phyloP scores from a whole-genome alignment of 1,140 invertebrate species.

The Leguminivora glycinivorella region DNA sequence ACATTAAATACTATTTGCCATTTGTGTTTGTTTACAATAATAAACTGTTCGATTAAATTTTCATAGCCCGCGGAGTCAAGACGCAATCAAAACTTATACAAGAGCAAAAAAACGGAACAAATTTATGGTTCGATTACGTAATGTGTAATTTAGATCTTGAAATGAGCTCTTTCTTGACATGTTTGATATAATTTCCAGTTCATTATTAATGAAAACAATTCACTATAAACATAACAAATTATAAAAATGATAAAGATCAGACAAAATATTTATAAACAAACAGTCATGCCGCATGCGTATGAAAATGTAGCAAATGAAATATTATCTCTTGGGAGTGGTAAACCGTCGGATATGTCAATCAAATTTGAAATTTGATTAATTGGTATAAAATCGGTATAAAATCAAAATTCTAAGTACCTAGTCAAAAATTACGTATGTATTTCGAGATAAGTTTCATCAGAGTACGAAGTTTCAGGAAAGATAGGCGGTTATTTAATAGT shows the following conservation, averaged over 20 bases:
- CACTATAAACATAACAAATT: not conserved
- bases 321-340: too few species aligned
- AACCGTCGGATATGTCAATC: too few species aligned
- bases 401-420: too few species aligned
- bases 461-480: not conserved
- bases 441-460: not conserved
- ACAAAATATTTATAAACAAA: not conserved
- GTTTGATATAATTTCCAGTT: not conserved
- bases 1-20: constrained; percentile 8
- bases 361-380: too few species aligned
- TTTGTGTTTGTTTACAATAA: constrained; percentile 11
- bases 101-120: constrained; percentile 5
- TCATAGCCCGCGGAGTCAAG: not conserved
- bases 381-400: too few species aligned
- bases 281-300: not conserved
- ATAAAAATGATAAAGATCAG: not conserved
- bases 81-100: constrained; percentile 17
- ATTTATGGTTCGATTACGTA: constrained; percentile 2
- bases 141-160: constrained; percentile 13
- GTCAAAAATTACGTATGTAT: too few species aligned
- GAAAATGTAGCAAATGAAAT: not conserved
- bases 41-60: not conserved
- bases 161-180: not conserved
- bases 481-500: not conserved
- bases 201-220: not conserved